Evolutionary conservation across 2,888 invertebrate species (phyloP).

Genomic region (Drosophila meridionalis): DNA sequence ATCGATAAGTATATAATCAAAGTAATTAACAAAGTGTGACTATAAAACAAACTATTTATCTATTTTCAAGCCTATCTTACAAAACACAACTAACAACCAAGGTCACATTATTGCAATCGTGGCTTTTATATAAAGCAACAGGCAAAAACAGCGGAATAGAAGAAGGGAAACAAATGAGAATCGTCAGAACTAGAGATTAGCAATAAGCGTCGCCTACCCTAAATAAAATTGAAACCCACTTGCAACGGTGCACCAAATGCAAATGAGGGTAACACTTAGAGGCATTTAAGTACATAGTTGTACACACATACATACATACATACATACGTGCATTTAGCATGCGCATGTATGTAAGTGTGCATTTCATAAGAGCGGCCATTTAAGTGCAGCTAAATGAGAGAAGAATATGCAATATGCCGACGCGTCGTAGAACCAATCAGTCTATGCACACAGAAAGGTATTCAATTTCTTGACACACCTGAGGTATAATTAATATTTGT

Average conservation of each 20-base stretch:
- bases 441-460: conserved; percentile 2
- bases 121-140: conserved; percentile 40
- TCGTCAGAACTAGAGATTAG: conserved; percentile 39
- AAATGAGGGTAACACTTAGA: conserved; percentile 40
- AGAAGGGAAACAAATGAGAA: conserved; percentile 27
- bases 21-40: not conserved
- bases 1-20: not conserved
- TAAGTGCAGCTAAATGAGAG: conserved; percentile 60
- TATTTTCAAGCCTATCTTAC: not conserved
- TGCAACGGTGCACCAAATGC: conserved; percentile 40
- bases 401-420: conserved; percentile 23
- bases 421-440: not conserved
- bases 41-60: not conserved
- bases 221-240: conserved; percentile 54
- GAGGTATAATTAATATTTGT: not conserved
- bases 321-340: not conserved
- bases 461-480: conserved; percentile 3
- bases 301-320: not conserved
- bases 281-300: conserved; percentile 15
- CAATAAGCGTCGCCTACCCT: conserved; percentile 55
- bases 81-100: conserved; percentile 22
- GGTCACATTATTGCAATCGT: conserved; percentile 21
- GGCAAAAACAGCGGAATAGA: conserved; percentile 13
- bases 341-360: not conserved
- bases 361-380: conserved; percentile 66